Conservation (phyloP, 1,140 invertebrate genomes). For the Bombus sibiricus region DNA sequence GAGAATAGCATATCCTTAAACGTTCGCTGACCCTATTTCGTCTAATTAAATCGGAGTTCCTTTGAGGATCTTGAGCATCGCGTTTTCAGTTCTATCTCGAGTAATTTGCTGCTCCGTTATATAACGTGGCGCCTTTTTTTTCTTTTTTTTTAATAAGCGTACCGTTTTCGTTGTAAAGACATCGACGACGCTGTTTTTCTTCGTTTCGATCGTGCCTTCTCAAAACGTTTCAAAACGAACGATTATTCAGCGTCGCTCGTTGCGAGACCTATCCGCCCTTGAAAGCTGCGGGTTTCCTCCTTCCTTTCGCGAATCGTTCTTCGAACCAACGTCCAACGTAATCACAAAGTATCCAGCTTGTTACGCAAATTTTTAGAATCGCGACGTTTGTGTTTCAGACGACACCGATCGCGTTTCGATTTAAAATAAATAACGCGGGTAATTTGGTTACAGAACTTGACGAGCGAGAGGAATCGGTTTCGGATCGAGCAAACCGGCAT, state of each 20-base stretch:
- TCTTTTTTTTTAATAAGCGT: constrained; percentile 34
- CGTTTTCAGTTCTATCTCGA: constrained; percentile 58
- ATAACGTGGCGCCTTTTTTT: constrained; percentile 20
- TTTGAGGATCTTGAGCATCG: constrained; percentile 58
- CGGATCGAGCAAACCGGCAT: background rate
- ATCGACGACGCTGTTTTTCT: background rate
- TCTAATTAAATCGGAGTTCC: constrained; percentile 64
- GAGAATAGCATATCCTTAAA: constrained; percentile 33
- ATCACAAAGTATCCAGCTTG: background rate
- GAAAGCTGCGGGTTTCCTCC: background rate
- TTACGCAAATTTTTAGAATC: background rate
- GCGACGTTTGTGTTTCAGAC: background rate
- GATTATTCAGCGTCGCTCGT: background rate
- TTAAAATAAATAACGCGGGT: background rate
- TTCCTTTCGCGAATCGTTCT: too few relatives aligned
- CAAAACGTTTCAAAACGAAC: background rate
- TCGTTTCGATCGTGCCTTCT: background rate
- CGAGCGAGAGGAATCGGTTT: background rate
- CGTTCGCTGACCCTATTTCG: constrained; percentile 48
- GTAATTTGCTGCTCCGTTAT: constrained; percentile 55
- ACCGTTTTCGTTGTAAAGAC: background rate
- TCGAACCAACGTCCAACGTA: too few relatives aligned
- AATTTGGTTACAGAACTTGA: constrained; percentile 16
- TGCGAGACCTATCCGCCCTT: background rate
- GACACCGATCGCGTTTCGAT: background rate